phyloP scores from a whole-genome alignment of 2,888 invertebrate species.

The Hypercompe scribonia region DNA sequence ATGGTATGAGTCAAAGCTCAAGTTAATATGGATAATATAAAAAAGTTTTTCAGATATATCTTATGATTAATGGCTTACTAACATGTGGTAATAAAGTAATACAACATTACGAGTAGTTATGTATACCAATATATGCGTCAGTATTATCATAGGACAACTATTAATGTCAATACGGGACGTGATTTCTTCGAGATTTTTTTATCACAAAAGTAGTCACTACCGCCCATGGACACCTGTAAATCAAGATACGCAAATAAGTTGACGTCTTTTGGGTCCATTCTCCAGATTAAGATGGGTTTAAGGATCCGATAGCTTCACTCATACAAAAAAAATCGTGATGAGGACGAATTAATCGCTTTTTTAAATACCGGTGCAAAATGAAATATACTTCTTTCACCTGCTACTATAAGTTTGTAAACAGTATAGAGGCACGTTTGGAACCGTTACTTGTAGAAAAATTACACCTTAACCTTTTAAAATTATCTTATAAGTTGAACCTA shows the following conservation, averaged over 20 bases:
- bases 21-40: not conserved
- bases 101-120: not conserved
- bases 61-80: not conserved
- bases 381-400: no score
- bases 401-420: not conserved
- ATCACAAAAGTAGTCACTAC: not conserved
- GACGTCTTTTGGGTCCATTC: not conserved
- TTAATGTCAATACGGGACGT: not conserved
- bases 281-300: not conserved
- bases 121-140: not conserved
- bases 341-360: not conserved
- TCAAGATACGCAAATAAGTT: not conserved
- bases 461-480: not conserved
- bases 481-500: not conserved
- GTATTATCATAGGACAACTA: no score
- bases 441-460: not conserved
- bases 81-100: not conserved
- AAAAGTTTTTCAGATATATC: not conserved
- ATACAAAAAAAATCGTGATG: not conserved
- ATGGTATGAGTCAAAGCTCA: slow-evolving; percentile 24
- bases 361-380: not conserved
- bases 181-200: not conserved
- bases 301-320: not conserved
- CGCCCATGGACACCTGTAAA: no score
- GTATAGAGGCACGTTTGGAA: not conserved